Conservation (phyloP, 1,140 invertebrate genomes). For the Diuraphis noxia region DNA sequence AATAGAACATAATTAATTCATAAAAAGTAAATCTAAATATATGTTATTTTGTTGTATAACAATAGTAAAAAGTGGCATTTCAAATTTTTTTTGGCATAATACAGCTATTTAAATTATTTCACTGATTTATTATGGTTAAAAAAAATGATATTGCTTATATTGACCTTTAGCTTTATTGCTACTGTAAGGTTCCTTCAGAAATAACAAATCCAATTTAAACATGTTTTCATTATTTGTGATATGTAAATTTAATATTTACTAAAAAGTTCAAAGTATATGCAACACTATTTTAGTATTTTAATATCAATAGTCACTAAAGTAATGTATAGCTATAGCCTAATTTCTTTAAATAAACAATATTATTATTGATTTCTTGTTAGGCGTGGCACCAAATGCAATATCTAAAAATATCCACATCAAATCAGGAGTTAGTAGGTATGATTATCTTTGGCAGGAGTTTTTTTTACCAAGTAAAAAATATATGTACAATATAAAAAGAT, state of each 20-base stretch:
- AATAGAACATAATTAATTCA: background rate
- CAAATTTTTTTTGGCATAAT: background rate
- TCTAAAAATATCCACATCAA: conserved; percentile 46
- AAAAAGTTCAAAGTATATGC: background rate
- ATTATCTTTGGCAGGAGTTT: conserved; percentile 25
- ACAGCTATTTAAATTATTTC: background rate
- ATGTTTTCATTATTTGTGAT: background rate
- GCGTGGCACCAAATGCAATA: conserved; percentile 43
- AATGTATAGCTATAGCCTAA: background rate
- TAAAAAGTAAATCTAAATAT: background rate
- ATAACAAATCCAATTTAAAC: background rate
- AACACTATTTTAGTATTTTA: background rate
- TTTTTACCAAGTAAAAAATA: background rate
- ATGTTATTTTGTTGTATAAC: background rate
- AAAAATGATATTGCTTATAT: background rate
- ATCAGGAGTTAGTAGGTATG: conserved; percentile 1
- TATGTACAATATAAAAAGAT: background rate
- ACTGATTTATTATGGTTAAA: background rate
- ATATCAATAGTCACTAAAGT: conserved; percentile 15
- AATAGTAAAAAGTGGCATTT: conserved; percentile 20
- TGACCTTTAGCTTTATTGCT: conserved; percentile 15
- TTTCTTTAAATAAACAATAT: conserved; percentile 39
- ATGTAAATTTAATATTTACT: background rate
- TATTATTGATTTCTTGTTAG: conserved; percentile 49
- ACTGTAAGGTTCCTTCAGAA: background rate